Conservation (phyloP, 2,797 vertebrate genomes). For the Myiotriccus ornatus region DNA sequence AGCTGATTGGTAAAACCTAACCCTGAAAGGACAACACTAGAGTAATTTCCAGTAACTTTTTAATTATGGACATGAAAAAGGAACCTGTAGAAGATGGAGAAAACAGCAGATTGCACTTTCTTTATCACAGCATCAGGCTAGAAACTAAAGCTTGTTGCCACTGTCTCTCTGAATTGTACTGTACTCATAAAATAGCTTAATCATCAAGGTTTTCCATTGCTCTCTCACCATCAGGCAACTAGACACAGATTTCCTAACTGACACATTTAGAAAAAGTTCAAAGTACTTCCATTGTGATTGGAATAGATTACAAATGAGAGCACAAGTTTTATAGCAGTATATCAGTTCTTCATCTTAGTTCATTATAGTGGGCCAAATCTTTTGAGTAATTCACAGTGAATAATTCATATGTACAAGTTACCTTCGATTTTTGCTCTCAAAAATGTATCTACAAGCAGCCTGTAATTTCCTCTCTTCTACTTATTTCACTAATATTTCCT, state of each 20-base stretch:
- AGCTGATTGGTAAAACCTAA: neutral
- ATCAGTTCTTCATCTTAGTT: neutral
- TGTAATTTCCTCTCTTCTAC: neutral
- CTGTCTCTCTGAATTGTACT: neutral
- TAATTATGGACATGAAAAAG: constrained; percentile 11
- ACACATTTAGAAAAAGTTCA: neutral
- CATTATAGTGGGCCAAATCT: neutral
- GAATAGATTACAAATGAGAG: neutral
- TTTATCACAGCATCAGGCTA: constrained; percentile 20
- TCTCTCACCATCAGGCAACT: neutral
- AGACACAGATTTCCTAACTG: neutral
- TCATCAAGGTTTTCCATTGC: neutral
- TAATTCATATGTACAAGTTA: neutral
- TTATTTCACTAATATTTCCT: neutral
- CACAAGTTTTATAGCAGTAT: fast-evolving
- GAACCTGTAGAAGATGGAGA: neutral
- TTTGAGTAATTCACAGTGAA: neutral
- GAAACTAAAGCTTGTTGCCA: neutral
- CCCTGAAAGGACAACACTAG: neutral
- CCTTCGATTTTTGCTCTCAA: neutral
- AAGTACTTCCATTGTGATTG: neutral
- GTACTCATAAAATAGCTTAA: neutral
- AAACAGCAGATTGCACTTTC: constrained; percentile 13
- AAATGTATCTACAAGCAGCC: neutral
- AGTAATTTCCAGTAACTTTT: neutral